These are phyloP conservation scores for Martes flavigula DNA, from an alignment of 2,797 vertebrate species.

Conservation along the genomic window DNA sequence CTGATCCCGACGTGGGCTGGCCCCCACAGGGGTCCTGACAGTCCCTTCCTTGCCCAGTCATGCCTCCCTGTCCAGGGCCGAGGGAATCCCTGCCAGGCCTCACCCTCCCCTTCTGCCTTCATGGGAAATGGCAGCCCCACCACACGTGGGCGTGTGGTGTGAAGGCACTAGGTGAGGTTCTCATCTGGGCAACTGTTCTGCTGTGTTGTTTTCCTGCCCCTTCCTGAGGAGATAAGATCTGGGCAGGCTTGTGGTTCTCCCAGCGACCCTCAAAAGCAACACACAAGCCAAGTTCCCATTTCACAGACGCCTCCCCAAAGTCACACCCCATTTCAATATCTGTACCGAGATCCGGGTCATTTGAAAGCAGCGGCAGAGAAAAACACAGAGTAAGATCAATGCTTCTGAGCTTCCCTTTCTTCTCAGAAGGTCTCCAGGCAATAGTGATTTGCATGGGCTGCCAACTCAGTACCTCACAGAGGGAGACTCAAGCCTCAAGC, in stretches of 20 bases:
- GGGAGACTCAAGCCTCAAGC: not conserved
- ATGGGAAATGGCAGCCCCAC: conserved; percentile 50
- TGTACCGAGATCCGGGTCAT: not conserved
- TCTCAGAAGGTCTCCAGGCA: conserved; percentile 48
- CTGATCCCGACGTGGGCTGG: not conserved
- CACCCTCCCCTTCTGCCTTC: conserved; percentile 37
- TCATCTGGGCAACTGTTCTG: not conserved
- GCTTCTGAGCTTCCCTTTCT: conserved; percentile 50
- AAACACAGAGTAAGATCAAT: not conserved
- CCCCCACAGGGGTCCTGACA: rapidly evolving
- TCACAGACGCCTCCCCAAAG: conserved; percentile 6
- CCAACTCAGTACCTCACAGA: not conserved
- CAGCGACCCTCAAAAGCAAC: not conserved
- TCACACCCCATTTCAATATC: not conserved
- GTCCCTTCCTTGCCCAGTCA: not conserved
- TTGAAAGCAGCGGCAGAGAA: conserved; percentile 13
- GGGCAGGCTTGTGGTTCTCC: conserved; percentile 38
- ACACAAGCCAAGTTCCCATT: conserved; percentile 22
- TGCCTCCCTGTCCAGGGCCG: not conserved
- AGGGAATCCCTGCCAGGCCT: conserved; percentile 28
- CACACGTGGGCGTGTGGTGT: conserved; percentile 53
- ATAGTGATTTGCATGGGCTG: conserved; percentile 18
- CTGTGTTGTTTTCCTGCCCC: conserved; percentile 50
- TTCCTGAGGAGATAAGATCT: conserved; percentile 70
- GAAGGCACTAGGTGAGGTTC: conserved; percentile 22